Evolutionary conservation across 2,113 vertebrate species (phyloP).

Genomic region (Amphilophus citrinellus): DNA sequence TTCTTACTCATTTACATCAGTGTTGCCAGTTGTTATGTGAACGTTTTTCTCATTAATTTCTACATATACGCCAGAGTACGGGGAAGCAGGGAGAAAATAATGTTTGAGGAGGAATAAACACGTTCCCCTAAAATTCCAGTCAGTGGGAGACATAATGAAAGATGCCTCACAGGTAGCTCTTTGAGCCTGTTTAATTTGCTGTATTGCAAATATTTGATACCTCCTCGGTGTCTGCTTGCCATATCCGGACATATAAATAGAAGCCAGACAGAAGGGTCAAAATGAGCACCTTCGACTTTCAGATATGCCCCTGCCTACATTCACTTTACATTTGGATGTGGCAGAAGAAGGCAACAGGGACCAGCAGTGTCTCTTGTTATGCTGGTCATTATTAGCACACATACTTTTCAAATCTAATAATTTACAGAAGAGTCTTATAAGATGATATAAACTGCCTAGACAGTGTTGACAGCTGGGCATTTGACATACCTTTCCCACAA

Average conservation of each 20-base stretch:
- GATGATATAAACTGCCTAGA: not conserved
- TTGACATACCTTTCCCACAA: constrained; percentile 20
- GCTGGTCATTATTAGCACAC: not conserved
- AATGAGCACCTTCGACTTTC: constrained; percentile 76
- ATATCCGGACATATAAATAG: constrained; percentile 83
- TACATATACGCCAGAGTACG: constrained; percentile 11
- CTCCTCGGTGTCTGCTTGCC: constrained; percentile 79
- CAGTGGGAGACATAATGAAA: constrained; percentile 57
- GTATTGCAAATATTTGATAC: constrained; percentile 85
- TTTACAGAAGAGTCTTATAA: not conserved
- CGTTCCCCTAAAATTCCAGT: constrained; percentile 42
- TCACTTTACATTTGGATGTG: constrained; percentile 48
- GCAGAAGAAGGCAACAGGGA: not conserved
- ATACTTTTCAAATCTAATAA: not conserved
- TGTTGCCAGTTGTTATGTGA: constrained; percentile 34
- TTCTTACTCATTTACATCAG: constrained; percentile 62
- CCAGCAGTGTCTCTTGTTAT: not conserved
- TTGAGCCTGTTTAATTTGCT: constrained; percentile 79
- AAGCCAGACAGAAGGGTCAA: constrained; percentile 77
- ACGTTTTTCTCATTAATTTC: constrained; percentile 34
- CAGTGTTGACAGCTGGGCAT: not conserved
- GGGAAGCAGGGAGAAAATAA: constrained; percentile 3
- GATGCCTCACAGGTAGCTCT: constrained; percentile 75
- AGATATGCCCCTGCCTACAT: constrained; percentile 56
- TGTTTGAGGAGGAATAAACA: constrained; percentile 40